Conservation (phyloP, 2,888 invertebrate species). For the Zygothrica quintamaculata region DNA sequence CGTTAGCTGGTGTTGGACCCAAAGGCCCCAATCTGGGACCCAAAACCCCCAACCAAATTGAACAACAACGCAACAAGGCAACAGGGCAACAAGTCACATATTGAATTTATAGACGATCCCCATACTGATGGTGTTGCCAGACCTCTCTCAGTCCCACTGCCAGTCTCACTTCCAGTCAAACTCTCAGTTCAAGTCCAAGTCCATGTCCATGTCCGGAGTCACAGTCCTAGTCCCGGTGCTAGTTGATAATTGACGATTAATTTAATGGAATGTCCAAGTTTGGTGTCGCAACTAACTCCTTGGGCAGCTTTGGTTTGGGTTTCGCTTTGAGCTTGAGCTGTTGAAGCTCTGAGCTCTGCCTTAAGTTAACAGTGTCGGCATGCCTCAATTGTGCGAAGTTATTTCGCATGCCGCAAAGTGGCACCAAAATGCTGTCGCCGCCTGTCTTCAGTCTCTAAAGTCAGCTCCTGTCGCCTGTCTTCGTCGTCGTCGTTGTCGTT, state of each 20-base stretch:
- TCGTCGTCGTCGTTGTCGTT: constrained; percentile 23
- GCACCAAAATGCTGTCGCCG: constrained; percentile 77
- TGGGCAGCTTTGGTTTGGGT: constrained; percentile 5
- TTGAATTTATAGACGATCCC: constrained; percentile 35
- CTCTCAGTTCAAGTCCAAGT: no score
- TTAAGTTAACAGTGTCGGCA: constrained; percentile 62
- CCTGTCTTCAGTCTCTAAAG: constrained; percentile 30
- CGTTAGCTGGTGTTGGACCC: constrained; percentile 27
- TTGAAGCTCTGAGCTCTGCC: no score
- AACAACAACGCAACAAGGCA: no score
- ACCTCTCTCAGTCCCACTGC: no score
- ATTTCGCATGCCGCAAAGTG: constrained; percentile 81
- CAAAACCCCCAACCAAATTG: not conserved
- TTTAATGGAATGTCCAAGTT: constrained; percentile 81
- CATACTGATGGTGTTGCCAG: not conserved
- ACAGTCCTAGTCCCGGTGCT: constrained; percentile 32
- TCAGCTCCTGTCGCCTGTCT: constrained; percentile 23
- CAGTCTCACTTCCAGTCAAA: no score
- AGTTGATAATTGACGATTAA: constrained; percentile 80
- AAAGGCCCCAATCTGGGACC: not conserved
- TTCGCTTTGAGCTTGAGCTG: not conserved
- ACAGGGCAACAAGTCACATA: constrained; percentile 16
- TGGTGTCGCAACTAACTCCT: constrained; percentile 58
- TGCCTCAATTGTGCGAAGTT: constrained; percentile 79
- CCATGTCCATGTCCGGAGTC: no score